Conservation (phyloP, 2,113 vertebrate genomes). For the Alosa alosa region DNA sequence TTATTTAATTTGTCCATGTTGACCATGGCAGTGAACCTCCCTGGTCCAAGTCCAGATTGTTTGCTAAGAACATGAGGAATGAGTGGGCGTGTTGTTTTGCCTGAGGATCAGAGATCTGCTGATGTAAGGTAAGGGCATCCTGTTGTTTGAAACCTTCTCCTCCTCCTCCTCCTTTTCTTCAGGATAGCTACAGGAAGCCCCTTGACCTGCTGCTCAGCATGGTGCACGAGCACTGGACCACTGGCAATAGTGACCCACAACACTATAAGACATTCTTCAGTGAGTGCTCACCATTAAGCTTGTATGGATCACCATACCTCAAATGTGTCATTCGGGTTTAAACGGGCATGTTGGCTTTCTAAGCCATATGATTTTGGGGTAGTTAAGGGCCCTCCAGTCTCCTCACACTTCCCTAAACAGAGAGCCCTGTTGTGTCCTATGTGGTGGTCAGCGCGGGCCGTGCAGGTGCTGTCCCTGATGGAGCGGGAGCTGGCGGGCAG, state of each 20-base stretch:
- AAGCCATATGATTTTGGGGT: background rate
- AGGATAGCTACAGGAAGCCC: slow-evolving; percentile 60
- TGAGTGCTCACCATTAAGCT: slow-evolving; percentile 58
- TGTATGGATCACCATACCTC: background rate
- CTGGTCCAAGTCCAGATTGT: background rate
- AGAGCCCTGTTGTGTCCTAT: background rate
- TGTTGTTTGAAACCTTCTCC: background rate
- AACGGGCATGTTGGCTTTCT: background rate
- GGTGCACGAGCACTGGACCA: slow-evolving; percentile 74
- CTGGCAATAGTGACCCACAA: slow-evolving; percentile 68
- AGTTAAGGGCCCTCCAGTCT: background rate
- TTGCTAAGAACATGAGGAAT: background rate
- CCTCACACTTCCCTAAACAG: background rate
- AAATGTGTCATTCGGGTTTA: background rate
- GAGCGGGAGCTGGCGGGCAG: slow-evolving; percentile 54
- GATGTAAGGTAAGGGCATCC: background rate
- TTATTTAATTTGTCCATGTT: background rate
- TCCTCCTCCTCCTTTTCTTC: background rate
- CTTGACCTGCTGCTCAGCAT: slow-evolving; percentile 74
- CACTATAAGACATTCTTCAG: slow-evolving; percentile 73
- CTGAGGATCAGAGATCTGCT: background rate
- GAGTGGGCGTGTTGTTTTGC: background rate
- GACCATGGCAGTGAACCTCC: background rate
- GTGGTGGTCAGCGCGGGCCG: slow-evolving; percentile 67
- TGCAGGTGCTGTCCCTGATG: slow-evolving; percentile 72